Evolutionary conservation across 2,888 invertebrate species (phyloP), one percentile per base, ranked within the genome.

Genomic region (Tineola bisselliella): DNA sequence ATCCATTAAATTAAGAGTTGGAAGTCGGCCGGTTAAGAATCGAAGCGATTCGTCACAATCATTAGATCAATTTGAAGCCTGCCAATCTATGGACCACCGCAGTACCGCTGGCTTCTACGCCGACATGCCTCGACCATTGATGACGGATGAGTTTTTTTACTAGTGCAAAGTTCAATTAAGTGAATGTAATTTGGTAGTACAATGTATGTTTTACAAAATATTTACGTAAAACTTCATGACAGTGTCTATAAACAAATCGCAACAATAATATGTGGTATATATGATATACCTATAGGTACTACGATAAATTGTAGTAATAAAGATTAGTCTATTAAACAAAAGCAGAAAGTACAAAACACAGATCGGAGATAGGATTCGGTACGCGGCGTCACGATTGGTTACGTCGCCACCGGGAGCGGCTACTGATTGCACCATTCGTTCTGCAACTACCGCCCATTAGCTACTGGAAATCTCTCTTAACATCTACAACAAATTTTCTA

Each of bases 371-470:
- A 58, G 11, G 59, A 62, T 62, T 59, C 19, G 62, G 59, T 60
- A 13, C 48, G 60, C 44, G 62, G 62, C 62, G 62, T 62, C 62
- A 62, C 65, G 66, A 79, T 77, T 76, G 70, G 74, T 76, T 75
- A 73, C 71, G 69, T 60, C 12, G 44, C 43, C 31, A 18, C 67
- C 68, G 58, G 15, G 58, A 33, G 31, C 65, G 64, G 67, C 65
- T 67, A 44, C 65, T 71, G 75, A 77, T 77, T 75, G 73, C 76
- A 69, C 67, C 74, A 78, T 79, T 84, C 77, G 82, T 73, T 77
- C 79, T 77, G 78, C 79, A 67, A 76, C 80, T 78, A 76, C 79
- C 70, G 72, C 68, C 73, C 73, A 81, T 81, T 78, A 81, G 68
- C 66, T 66, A 67, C 70, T 65, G 73, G 71, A 71, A 68, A 71